Evolutionary conservation across 2,888 invertebrate genomes (phyloP).

Genomic region (Carcina quercana): DNA sequence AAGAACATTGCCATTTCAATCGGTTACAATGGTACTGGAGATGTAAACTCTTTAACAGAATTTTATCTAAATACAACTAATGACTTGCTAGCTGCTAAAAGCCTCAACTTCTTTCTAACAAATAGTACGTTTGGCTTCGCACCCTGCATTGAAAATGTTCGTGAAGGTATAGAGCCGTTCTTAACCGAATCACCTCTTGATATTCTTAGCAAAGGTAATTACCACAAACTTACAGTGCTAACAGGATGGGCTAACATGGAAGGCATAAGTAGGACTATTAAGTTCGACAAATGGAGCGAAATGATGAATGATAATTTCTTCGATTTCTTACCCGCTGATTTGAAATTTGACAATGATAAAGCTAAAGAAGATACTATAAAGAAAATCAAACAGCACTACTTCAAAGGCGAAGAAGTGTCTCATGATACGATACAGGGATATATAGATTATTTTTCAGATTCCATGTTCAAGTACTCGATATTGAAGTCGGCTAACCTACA

Average conservation of each 20-base stretch:
- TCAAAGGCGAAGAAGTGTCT: constrained; percentile 39
- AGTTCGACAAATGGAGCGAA: constrained; percentile 48
- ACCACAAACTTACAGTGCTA: constrained; percentile 40
- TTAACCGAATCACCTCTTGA: constrained; percentile 54
- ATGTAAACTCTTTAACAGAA: constrained; percentile 48
- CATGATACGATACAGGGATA: constrained; percentile 37
- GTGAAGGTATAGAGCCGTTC: constrained; percentile 32
- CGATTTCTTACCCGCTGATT: constrained; percentile 53
- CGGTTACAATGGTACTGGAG: constrained; percentile 48
- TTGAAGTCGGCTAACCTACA: constrained; percentile 52
- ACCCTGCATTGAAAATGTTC: constrained; percentile 51
- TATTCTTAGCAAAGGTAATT: constrained; percentile 37
- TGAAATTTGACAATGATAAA: constrained; percentile 34
- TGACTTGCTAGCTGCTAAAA: constrained; percentile 33
- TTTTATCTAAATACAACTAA: constrained; percentile 45
- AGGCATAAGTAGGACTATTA: constrained; percentile 50
- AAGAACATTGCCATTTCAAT: constrained; percentile 49
- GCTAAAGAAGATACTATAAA: constrained; percentile 30
- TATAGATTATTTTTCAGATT: constrained; percentile 57
- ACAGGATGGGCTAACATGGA: constrained; percentile 61
- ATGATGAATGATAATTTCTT: constrained; percentile 53
- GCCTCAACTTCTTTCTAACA: constrained; percentile 47
- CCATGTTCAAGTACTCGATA: constrained; percentile 57
- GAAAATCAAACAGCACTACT: constrained; percentile 42
- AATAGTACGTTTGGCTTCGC: constrained; percentile 63